These are phyloP conservation scores for Styela clava DNA, from an alignment of 23 tunicate species.

Conservation along the genomic window DNA sequence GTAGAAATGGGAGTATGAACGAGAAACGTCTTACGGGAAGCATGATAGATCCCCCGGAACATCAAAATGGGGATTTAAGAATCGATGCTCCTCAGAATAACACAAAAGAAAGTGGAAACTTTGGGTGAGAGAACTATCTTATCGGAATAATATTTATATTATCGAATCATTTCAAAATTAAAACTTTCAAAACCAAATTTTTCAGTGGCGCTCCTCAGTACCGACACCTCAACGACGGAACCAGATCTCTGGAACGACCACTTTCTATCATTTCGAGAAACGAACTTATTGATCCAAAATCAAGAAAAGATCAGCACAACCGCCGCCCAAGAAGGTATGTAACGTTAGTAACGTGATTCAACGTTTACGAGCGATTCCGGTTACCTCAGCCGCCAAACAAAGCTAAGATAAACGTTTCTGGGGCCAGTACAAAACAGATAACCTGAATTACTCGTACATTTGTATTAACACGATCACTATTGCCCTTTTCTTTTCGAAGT, in stretches of 20 bases:
- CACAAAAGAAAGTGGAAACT: conserved; percentile 1
- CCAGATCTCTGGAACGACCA: not conserved
- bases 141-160: no score
- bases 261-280: not conserved
- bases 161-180: no score
- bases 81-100: conserved; percentile 27
- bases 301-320: not conserved
- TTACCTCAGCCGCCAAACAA: no score
- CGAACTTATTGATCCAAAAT: conserved; percentile 11
- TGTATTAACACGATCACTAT: no score
- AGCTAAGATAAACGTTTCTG: no score
- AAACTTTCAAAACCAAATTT: no score
- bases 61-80: conserved; percentile 25
- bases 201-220: not conserved
- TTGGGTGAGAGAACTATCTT: conserved; percentile 8
- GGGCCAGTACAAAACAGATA: no score
- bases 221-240: not conserved
- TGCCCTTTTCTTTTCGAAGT: no score
- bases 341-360: no score
- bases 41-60: conserved; percentile 21
- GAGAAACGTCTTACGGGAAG: not conserved
- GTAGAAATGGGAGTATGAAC: not conserved
- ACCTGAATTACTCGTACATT: no score
- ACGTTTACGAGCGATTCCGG: no score
- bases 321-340: conserved; percentile 16